Percentiles rank a stretch among this genome's conserved stretches.
phyloP scores from a whole-genome alignment of 2,797 vertebrate genomes.

The Macrochelys suwanniensis region DNA sequence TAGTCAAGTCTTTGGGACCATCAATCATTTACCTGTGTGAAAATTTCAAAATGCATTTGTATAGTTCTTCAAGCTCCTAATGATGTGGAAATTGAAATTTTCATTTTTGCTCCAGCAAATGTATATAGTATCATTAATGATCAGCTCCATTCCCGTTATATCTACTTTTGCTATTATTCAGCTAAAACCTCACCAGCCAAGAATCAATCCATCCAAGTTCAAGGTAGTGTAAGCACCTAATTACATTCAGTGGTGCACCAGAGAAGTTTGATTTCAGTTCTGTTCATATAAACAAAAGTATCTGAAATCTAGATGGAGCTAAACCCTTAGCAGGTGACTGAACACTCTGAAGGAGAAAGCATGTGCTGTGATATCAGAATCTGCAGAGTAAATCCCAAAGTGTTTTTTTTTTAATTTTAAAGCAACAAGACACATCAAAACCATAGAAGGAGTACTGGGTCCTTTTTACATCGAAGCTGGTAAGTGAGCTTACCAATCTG shows the following conservation, averaged over 20 bases:
- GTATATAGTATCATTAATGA: constrained; percentile 39
- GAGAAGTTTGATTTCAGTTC: not conserved
- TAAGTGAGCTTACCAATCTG: not conserved
- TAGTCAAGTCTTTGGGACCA: constrained; percentile 51
- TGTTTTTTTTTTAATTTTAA: not conserved
- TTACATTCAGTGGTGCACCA: not conserved
- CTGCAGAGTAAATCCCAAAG: not conserved
- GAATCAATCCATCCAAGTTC: not conserved
- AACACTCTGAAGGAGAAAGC: not conserved
- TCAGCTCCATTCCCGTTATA: constrained; percentile 40
- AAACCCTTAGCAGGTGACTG: not conserved
- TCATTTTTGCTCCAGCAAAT: constrained; percentile 49
- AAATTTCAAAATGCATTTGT: constrained; percentile 51
- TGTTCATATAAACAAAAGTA: constrained; percentile 3
- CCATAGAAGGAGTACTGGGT: not conserved
- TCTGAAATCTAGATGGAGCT: not conserved
- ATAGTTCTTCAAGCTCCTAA: constrained; percentile 57
- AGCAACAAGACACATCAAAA: not conserved
- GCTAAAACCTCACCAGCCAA: constrained; percentile 14
- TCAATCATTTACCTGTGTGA: constrained; percentile 46
- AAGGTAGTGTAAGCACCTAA: not conserved
- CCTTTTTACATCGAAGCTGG: not conserved
- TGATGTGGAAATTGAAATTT: constrained; percentile 59
- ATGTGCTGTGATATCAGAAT: not conserved
- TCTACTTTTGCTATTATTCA: constrained; percentile 26